Conservation (phyloP, 2,113 vertebrate genomes). For the Hiodon alosoides region DNA sequence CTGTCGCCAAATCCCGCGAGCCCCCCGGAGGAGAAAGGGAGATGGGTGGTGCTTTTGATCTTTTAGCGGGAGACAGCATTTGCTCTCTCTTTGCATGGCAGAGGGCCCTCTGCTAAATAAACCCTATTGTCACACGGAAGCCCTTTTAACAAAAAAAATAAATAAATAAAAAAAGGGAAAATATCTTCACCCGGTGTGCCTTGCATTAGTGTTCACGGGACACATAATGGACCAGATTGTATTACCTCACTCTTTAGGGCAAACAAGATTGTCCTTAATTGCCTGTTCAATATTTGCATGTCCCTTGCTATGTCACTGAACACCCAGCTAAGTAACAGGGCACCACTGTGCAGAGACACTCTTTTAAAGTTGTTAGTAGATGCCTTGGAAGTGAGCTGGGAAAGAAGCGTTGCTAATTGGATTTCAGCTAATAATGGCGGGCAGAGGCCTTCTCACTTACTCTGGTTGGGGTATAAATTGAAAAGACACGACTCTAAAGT, state of each 20-base stretch:
- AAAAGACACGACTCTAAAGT: neutral
- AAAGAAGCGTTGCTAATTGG: conserved; percentile 53
- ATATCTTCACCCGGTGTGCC: conserved; percentile 39
- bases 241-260: conserved; percentile 63
- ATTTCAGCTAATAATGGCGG: conserved; percentile 52
- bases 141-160: conserved; percentile 60
- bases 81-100: conserved; percentile 39
- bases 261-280: conserved; percentile 62
- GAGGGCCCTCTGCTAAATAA: conserved; percentile 57
- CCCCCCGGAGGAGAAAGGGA: neutral
- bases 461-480: neutral
- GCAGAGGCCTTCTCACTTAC: conserved; percentile 43
- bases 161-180: neutral
- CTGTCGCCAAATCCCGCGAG: neutral
- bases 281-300: conserved; percentile 69
- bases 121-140: conserved; percentile 46
- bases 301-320: conserved; percentile 61
- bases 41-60: conserved; percentile 46
- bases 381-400: conserved; percentile 45
- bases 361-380: conserved; percentile 58
- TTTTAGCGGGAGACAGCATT: conserved; percentile 41
- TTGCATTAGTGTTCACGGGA: conserved; percentile 49
- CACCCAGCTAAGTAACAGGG: conserved; percentile 59
- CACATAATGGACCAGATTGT: conserved; percentile 61
- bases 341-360: conserved; percentile 41